Evolutionary conservation across 2,113 vertebrate species (phyloP).

Genomic region (Gorsachius goisagi): DNA sequence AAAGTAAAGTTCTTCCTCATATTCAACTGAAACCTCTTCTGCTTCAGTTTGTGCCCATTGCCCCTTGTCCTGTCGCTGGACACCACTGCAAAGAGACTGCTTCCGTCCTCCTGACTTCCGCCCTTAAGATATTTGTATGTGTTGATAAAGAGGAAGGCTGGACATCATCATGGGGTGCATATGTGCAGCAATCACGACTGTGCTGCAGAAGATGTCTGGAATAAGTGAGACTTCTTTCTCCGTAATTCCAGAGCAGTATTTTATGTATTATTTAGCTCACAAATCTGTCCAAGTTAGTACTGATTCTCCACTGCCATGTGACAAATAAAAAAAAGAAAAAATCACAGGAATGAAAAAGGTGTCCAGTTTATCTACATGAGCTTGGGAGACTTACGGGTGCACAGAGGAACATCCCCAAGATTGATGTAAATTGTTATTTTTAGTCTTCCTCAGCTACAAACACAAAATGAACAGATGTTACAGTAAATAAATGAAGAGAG

Average conservation of each 20-base stretch:
- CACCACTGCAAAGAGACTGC: too few relatives aligned
- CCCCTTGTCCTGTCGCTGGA: too few relatives aligned
- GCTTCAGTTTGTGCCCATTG: too few relatives aligned
- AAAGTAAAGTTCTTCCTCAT: too few relatives aligned
- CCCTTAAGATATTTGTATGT: too few relatives aligned
- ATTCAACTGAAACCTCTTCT: too few relatives aligned
- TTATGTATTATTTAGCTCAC: background rate
- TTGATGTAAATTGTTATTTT: background rate
- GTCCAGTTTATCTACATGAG: background rate
- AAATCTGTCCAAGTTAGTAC: background rate
- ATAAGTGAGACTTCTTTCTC: background rate
- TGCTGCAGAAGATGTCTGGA: background rate
- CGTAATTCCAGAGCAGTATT: rapidly evolving
- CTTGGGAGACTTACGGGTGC: background rate
- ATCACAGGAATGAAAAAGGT: background rate
- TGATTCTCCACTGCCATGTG: background rate
- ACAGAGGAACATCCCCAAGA: background rate
- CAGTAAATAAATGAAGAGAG: background rate
- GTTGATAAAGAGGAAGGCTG: background rate
- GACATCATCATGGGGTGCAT: too few relatives aligned
- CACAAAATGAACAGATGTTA: background rate
- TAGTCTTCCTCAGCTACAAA: background rate
- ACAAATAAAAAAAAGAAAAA: background rate
- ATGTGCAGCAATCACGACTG: background rate
- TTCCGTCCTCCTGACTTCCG: too few relatives aligned